Conservation (phyloP, 2,113 vertebrate species). For the Thalassoma bifasciatum region DNA sequence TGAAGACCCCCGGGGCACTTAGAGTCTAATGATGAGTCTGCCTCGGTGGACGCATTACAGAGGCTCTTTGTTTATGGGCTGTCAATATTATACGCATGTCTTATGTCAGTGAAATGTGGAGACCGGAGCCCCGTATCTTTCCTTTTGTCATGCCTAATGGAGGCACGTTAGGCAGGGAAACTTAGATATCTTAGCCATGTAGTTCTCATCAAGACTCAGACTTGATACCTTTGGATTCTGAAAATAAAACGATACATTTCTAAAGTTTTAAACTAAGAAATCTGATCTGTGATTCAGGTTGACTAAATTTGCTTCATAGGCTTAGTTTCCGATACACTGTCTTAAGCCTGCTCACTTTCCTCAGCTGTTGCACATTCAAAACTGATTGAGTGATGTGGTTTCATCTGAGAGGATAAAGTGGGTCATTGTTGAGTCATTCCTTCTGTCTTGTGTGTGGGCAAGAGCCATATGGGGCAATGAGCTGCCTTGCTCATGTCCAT, state of each 20-base stretch:
- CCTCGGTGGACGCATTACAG: constrained; percentile 53
- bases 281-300: not conserved
- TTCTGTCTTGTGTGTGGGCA: constrained; percentile 47
- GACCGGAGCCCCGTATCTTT: not conserved
- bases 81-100: constrained; percentile 21
- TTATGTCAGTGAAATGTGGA: constrained; percentile 17
- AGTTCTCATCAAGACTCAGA: too few relatives aligned
- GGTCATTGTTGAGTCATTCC: constrained; percentile 60
- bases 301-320: not conserved
- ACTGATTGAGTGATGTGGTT: constrained; percentile 41
- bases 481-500: constrained; percentile 20
- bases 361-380: constrained; percentile 43
- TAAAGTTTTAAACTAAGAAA: not conserved
- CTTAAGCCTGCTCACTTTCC: too few relatives aligned
- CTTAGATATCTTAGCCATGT: not conserved
- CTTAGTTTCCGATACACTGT: too few relatives aligned
- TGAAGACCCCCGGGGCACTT: constrained; percentile 37
- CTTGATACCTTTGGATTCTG: not conserved
- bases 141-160: constrained; percentile 2
- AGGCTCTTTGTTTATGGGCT: constrained; percentile 41
- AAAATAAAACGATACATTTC: not conserved
- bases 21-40: constrained; percentile 55
- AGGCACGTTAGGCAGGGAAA: not conserved
- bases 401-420: constrained; percentile 48
- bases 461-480: constrained; percentile 53